Evolutionary conservation across 2,888 invertebrate species (phyloP).

Genomic region (Heliconius hortense): DNA sequence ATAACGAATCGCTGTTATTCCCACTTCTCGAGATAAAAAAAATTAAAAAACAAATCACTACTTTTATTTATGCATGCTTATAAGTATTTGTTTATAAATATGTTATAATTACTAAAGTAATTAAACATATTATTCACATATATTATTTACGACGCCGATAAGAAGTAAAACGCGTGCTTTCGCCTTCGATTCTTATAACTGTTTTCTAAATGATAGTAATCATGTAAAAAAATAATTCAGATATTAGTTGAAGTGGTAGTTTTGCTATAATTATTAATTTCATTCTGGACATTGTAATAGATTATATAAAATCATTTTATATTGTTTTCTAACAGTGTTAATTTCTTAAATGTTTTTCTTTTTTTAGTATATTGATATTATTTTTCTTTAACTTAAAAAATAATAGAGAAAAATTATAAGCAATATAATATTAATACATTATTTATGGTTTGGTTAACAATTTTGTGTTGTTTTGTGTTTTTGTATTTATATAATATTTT

Average conservation of each 20-base stretch:
- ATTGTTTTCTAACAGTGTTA: neutral
- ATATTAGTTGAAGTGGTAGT: neutral
- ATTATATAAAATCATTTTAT: neutral
- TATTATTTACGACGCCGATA: constrained; percentile 2
- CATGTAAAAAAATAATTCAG: neutral
- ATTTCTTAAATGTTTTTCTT: neutral
- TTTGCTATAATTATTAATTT: neutral
- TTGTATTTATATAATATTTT: too few relatives aligned
- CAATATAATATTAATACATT: too few relatives aligned
- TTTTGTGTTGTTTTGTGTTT: too few relatives aligned
- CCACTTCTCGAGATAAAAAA: neutral
- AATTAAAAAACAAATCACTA: constrained; percentile 10
- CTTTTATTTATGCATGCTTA: neutral
- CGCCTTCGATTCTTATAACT: neutral
- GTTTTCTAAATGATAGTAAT: neutral
- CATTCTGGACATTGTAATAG: neutral
- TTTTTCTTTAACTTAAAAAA: neutral
- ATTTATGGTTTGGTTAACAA: too few relatives aligned
- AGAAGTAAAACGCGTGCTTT: constrained; percentile 1
- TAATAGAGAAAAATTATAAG: neutral
- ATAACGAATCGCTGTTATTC: neutral
- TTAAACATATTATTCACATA: constrained; percentile 2
- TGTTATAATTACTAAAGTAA: neutral
- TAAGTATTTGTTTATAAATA: constrained; percentile 12
- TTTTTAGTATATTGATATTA: neutral